These are phyloP conservation scores for Ptychobarbus kaznakovi DNA, from an alignment of 2,797 vertebrate species.

Conservation along the genomic window DNA sequence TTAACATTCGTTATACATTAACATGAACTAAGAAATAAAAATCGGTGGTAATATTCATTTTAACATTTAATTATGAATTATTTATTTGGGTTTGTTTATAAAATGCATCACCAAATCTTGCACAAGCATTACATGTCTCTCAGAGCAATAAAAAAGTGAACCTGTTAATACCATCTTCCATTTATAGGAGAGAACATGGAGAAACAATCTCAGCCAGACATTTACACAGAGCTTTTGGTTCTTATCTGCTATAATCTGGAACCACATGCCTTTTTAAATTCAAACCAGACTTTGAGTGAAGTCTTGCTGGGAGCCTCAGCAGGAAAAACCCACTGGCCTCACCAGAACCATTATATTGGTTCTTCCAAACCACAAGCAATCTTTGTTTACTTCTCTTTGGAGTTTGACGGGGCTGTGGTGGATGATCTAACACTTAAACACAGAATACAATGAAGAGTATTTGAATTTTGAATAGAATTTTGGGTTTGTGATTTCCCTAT, in stretches of 20 bases:
- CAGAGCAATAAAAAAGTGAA: neutral
- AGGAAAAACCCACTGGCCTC: conserved; percentile 15
- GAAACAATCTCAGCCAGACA: conserved; percentile 15
- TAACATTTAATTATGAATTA: neutral
- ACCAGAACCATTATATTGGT: conserved; percentile 16
- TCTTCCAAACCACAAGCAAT: neutral
- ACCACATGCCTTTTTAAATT: conserved; percentile 32
- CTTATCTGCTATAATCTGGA: conserved; percentile 22
- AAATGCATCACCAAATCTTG: neutral
- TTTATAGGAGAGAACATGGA: conserved; percentile 11
- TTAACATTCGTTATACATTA: neutral
- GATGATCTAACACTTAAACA: conserved; percentile 17
- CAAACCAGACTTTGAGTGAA: conserved; percentile 31
- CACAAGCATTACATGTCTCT: neutral
- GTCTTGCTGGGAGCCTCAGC: conserved; percentile 20
- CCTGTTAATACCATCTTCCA: neutral
- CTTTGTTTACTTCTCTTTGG: conserved; percentile 4
- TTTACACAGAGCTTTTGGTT: neutral
- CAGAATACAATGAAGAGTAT: neutral
- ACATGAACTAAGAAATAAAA: neutral
- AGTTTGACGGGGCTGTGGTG: conserved; percentile 14
- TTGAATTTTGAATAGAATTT: too few relatives aligned
- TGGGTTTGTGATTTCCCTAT: neutral
- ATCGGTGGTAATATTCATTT: neutral
- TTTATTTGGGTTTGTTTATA: neutral